Base-by-base conservation (phyloP, 2,888 invertebrate species). In the Carpatolechia fugitivella region DNA sequence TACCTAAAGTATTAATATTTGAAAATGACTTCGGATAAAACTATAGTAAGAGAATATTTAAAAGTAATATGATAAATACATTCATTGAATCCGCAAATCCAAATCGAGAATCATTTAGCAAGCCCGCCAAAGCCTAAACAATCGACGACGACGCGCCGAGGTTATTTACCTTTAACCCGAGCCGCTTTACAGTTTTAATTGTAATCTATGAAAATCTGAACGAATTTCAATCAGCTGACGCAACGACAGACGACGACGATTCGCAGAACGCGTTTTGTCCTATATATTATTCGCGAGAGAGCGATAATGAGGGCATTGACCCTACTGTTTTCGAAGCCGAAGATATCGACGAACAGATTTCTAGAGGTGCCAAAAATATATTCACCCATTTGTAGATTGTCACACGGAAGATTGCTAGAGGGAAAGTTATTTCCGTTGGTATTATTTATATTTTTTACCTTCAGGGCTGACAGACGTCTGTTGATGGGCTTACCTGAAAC, bases 201-300 rank as follows among this genome's bases (percentile, higher is more conserved):
- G 49, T 29, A 7, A 40, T 44, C 51, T 52, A 53, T 56, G 52
- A 57, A 57, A 54, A 58, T 58, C 56, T 56, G 57, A 60, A 61
- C 46, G 54, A 46, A 51, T 35, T 61, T 65, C 52, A 58, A 61
- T 57, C 56, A 51, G 55, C 52, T 74, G 75, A 76, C 79, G 79
- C 67, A 73, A 71, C 65, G 57, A 61, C 58, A 76, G 75, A 76
- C 75, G 77, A 74, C 72, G 74, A 74, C 70, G 56, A 69, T 70
- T 72, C 68, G 67, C 66, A 61, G 74, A 77, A 78, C 73, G 64
- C 69, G 70, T 75, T 77, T 78, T 77, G 86, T 77, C 80, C 86
- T 75, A 89, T 84, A 87, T 89, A 77, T 88, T 87, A 87, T 86
- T 75, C 86, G 79, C 72, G 70, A 81, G 75, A 68, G 73, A 59